Evolutionary conservation across 2,797 vertebrate species (phyloP), one percentile per base, ranked within the genome.

Genomic region (Gallinago solitaria): DNA sequence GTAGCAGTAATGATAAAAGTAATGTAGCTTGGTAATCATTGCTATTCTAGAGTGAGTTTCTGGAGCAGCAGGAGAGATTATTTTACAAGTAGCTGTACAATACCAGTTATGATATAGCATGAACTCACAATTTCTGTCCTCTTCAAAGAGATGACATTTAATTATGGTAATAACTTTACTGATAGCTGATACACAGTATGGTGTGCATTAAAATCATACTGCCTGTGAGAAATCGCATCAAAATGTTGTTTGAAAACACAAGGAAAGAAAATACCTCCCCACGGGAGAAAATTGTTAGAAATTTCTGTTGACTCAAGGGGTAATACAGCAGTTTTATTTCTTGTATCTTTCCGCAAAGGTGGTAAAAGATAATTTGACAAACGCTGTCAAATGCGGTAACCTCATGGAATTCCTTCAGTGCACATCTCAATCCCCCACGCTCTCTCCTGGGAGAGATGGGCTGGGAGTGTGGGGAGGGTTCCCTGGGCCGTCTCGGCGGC

Each of bases 91-190:
- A 96, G 78, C 91, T 95, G 67, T 97, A 88, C 92, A 94, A 96
- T 97, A 79, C 86, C 84, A 78, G 91, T 82, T 97, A 93, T 91
- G 94, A 90, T 96, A 95, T 65, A 95, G 94, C 90, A 90, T 89
- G 91, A 97, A 96, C 94, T 90, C 95, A 89, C 87, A 97, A 83
- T 97, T 95, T 93, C 86, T 90, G 51, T 80, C 92, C 87, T 87
- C 89, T 95, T 96, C 74, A 53, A 95, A 97, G 87, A 96, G 91
- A 95, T 92, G 94, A 92, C 96, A 94, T 97, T 98, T 98, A 98
- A 97, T 98, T 97, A 97, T 81, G 96, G 75, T 93, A 96, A 96
- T 95, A 92, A 91, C 85, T 94, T 97, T 91, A 54, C 90, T 93
- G 95, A 94, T 96, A 97, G 76, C 91, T 97, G 95, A 89, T 84